Conservation (phyloP, 2,888 invertebrate species). For the Drosophila cognata region DNA sequence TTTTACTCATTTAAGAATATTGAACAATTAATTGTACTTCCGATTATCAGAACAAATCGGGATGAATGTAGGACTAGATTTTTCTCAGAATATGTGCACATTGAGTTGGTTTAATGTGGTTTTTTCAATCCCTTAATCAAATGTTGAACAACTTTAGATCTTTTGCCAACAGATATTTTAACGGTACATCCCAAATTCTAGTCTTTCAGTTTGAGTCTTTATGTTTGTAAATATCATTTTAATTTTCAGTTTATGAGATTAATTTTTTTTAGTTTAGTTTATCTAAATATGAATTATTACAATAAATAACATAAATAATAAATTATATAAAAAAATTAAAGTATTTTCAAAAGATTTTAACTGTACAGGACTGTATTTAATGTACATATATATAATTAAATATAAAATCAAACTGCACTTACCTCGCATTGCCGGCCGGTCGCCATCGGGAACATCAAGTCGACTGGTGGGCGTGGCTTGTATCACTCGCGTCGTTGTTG, state of each 20-base stretch:
- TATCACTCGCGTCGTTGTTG: conserved; percentile 29
- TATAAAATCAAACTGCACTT: conserved; percentile 1
- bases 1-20: not conserved
- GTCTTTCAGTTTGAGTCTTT: not conserved
- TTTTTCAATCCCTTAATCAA: not conserved
- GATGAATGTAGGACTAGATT: not conserved
- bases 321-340: not conserved
- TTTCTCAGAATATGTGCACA: not conserved
- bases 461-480: conserved; percentile 32
- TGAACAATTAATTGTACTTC: not conserved
- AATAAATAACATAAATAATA: not conserved
- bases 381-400: not conserved
- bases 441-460: not conserved
- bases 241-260: not conserved
- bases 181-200: not conserved
- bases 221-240: not conserved
- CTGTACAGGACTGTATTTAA: not conserved
- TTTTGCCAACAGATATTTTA: not conserved
- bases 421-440: conserved; percentile 66
- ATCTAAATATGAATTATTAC: not conserved
- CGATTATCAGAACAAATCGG: not conserved
- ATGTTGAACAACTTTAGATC: not conserved
- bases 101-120: not conserved
- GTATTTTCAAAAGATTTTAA: not conserved
- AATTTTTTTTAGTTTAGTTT: not conserved